A percentile compares a stretch with the other conserved stretches of the same genome.
These are phyloP conservation scores for Pandion haliaetus DNA, from an alignment of 2,113 vertebrate genomes.

Conservation along the genomic window DNA sequence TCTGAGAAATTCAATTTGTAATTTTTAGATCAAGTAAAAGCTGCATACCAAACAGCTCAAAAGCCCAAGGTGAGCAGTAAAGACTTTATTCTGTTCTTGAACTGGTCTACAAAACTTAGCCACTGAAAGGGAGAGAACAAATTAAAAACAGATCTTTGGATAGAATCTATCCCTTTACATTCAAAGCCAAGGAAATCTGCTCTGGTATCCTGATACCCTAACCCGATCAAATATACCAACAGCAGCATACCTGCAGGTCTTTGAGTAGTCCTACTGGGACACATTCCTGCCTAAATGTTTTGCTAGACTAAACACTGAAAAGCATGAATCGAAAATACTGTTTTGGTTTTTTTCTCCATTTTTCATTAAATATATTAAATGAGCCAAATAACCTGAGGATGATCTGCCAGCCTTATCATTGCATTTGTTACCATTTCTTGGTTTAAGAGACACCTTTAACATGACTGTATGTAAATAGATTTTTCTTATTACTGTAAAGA, in stretches of 20 bases:
- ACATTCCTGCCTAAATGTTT: neutral
- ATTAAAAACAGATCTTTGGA: neutral
- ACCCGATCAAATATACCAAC: neutral
- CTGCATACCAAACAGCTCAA: neutral
- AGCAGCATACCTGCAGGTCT: neutral
- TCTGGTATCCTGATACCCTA: neutral
- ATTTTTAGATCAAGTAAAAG: neutral
- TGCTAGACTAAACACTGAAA: neutral
- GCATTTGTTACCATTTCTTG: neutral
- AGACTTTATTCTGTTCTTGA: neutral
- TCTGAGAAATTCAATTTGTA: neutral
- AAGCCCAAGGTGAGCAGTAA: neutral
- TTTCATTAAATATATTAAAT: neutral
- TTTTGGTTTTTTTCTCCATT: fast-evolving
- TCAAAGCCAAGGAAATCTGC: neutral
- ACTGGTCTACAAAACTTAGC: neutral
- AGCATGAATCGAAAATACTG: neutral
- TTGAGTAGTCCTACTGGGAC: neutral
- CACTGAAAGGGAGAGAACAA: neutral
- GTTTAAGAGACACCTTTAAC: neutral
- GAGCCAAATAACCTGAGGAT: neutral
- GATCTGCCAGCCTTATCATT: neutral
- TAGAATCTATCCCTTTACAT: neutral
- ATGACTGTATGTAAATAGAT: neutral
- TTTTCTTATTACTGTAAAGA: neutral